A percentile compares a stretch with the other conserved stretches of the same genome.
Conservation (phyloP, 2,113 vertebrate species). For the Potamarius usumacintae region DNA sequence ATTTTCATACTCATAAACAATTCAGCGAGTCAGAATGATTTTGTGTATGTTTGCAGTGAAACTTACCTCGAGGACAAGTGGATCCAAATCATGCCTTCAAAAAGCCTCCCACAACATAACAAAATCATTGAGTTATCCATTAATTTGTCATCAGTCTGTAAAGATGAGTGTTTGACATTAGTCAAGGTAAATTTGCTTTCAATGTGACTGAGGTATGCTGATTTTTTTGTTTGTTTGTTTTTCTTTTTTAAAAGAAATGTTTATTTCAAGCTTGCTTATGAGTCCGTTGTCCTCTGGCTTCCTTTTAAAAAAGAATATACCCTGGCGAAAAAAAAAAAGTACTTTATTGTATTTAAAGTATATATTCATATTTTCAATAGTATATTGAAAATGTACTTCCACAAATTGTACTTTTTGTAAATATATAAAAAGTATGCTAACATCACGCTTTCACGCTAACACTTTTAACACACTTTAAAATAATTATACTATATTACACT, state of each 20-base stretch:
- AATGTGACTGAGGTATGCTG: neutral
- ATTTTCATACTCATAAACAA: neutral
- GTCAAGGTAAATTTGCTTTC: constrained; percentile 13
- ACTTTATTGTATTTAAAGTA: too few relatives aligned
- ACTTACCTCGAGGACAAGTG: neutral
- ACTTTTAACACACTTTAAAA: too few relatives aligned
- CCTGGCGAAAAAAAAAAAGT: too few relatives aligned
- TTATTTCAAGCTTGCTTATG: neutral
- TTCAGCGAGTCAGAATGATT: neutral
- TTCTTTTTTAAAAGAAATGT: neutral
- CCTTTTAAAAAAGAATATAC: neutral
- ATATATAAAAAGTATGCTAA: too few relatives aligned
- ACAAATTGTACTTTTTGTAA: too few relatives aligned
- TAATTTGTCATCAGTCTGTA: neutral
- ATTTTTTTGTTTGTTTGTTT: neutral
- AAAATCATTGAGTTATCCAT: neutral
- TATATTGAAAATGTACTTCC: too few relatives aligned
- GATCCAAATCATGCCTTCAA: neutral
- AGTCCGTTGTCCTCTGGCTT: neutral
- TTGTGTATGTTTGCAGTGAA: neutral
- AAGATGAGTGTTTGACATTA: neutral
- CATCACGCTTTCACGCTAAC: too few relatives aligned
- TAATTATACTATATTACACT: too few relatives aligned
- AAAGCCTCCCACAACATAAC: neutral
- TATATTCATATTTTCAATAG: too few relatives aligned